phyloP scores from a whole-genome alignment of 2,888 invertebrate species.

The Tortrix viridana region DNA sequence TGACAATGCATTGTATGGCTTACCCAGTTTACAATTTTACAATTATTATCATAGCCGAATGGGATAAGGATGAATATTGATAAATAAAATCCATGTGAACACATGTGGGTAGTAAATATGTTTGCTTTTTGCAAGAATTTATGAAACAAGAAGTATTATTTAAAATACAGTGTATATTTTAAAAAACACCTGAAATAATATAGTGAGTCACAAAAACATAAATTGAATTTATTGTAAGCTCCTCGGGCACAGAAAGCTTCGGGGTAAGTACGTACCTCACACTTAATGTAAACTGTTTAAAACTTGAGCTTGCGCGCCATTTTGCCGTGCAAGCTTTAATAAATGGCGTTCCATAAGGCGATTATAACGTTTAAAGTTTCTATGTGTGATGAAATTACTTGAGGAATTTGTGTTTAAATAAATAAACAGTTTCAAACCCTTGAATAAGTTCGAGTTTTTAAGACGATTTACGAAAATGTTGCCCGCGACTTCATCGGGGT shows the following conservation, averaged over 20 bases:
- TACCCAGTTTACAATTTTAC: no score
- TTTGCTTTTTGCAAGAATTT: no score
- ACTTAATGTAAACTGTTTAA: conserved; percentile 34
- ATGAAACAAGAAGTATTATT: no score
- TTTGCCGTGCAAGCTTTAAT: conserved; percentile 25
- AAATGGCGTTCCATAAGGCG: conserved; percentile 26
- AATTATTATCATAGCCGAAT: no score
- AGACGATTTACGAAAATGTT: no score
- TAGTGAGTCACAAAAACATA: conserved; percentile 6
- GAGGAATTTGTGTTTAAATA: neutral
- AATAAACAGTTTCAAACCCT: neutral
- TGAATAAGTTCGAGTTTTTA: no score
- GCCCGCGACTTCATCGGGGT: no score
- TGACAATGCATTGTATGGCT: no score
- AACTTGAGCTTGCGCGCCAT: conserved; percentile 27
- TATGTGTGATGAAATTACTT: conserved; percentile 15
- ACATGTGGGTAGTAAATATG: no score
- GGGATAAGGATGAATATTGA: no score
- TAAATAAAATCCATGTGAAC: no score
- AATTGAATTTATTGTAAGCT: conserved; percentile 7
- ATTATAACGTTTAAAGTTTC: conserved; percentile 25
- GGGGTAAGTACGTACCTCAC: conserved; percentile 21
- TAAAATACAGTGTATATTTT: no score
- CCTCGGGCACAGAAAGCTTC: conserved; percentile 13
- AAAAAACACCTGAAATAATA: neutral